A percentile compares a stretch with the other conserved stretches of the same genome.
Conservation (phyloP, 2,888 invertebrate genomes). For the Osmoderma eremita region DNA sequence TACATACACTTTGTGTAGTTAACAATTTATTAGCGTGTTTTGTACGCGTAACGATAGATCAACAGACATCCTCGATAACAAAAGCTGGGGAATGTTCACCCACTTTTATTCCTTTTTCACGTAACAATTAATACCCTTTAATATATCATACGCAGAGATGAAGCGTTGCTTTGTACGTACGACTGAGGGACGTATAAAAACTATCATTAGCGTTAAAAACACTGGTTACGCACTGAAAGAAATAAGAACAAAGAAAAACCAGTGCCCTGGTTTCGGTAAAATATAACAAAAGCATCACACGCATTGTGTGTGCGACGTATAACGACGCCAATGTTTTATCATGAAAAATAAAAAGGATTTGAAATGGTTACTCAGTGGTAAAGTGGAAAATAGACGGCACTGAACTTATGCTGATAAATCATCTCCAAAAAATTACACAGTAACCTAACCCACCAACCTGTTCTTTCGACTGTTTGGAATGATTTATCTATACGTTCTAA, state of each 20-base stretch:
- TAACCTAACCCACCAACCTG: too few relatives aligned
- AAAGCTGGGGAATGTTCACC: conserved; percentile 5
- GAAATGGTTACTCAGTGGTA: too few relatives aligned
- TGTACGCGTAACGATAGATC: conserved; percentile 2
- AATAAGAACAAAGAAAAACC: conserved; percentile 19
- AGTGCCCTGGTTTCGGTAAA: conserved; percentile 20
- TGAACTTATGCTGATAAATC: too few relatives aligned
- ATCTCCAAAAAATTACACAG: too few relatives aligned
- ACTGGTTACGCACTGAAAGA: conserved; percentile 18
- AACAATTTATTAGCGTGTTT: conserved; percentile 11
- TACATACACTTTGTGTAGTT: neutral
- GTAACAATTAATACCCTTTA: conserved; percentile 21
- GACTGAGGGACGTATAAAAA: conserved; percentile 16
- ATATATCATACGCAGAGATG: conserved; percentile 23
- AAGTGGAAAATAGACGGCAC: too few relatives aligned
- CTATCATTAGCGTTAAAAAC: conserved; percentile 32
- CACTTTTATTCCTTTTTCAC: conserved; percentile 4
- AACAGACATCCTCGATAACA: neutral
- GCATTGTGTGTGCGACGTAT: conserved; percentile 8
- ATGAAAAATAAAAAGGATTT: too few relatives aligned
- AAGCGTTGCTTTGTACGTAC: conserved; percentile 15
- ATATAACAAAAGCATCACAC: conserved; percentile 13
- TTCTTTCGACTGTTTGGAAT: too few relatives aligned
- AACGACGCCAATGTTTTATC: neutral
- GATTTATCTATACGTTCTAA: too few relatives aligned